Conservation (phyloP, 2,113 vertebrate genomes). For the Chrysemys picta region DNA sequence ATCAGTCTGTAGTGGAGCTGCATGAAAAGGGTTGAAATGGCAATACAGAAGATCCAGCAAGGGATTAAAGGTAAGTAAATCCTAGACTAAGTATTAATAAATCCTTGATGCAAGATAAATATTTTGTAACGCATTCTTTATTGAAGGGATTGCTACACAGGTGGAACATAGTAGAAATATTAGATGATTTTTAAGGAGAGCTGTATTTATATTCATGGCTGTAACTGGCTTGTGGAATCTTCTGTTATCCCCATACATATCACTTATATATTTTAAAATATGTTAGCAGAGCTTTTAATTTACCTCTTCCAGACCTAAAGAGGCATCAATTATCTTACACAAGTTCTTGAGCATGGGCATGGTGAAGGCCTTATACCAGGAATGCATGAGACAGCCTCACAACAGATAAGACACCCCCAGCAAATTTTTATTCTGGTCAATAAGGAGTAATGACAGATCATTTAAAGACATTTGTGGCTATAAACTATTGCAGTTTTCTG, state of each 20-base stretch:
- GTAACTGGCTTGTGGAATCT: neutral
- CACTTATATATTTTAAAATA: neutral
- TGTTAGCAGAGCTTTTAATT: neutral
- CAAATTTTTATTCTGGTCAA: neutral
- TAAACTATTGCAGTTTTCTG: neutral
- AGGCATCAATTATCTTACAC: neutral
- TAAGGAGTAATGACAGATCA: neutral
- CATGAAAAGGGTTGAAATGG: neutral
- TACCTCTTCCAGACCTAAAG: neutral
- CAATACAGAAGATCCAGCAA: neutral
- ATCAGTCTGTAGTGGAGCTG: neutral
- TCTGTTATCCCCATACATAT: neutral
- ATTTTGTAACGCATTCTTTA: neutral
- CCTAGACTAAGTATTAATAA: neutral
- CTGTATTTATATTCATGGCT: neutral
- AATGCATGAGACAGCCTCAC: neutral
- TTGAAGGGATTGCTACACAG: neutral
- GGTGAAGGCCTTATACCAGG: neutral
- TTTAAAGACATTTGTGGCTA: neutral
- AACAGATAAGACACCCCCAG: neutral
- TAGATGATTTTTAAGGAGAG: neutral
- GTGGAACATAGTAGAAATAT: neutral
- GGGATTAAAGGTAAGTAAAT: neutral
- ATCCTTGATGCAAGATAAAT: neutral
- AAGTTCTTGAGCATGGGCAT: neutral